A percentile compares a stretch with the other conserved stretches of the same genome.
Conservation (phyloP, 2,113 vertebrate genomes). For the Melanocharis versteri region DNA sequence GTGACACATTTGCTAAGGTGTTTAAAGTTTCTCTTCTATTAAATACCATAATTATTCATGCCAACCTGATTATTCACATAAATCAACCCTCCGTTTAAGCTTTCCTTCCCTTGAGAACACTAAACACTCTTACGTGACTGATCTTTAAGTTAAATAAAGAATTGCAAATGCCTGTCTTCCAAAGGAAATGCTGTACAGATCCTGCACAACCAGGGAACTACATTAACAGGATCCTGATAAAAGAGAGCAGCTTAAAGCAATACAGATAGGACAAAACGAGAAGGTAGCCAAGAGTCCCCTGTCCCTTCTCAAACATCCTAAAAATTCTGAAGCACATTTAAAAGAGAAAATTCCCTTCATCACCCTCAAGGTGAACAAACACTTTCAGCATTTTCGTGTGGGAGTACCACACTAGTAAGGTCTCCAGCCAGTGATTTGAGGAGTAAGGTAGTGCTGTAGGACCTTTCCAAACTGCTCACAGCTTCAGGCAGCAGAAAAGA, state of each 20-base stretch:
- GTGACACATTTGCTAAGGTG: neutral
- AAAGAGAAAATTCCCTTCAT: neutral
- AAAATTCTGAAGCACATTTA: neutral
- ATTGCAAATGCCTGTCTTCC: constrained; percentile 3
- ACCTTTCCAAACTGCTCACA: neutral
- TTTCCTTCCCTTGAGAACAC: neutral
- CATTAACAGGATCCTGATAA: neutral
- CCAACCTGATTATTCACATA: neutral
- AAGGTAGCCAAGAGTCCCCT: neutral
- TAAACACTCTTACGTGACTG: neutral
- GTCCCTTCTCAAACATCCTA: neutral
- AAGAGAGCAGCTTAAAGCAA: neutral
- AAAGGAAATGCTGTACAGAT: neutral
- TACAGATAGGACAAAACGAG: neutral
- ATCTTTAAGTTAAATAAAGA: constrained; percentile 1
- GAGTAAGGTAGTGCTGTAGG: neutral
- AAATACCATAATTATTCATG: neutral
- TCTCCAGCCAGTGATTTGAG: neutral
- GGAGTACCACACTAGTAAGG: neutral
- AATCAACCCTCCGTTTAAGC: neutral
- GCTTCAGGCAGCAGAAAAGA: neutral
- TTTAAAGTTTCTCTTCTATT: constrained; percentile 21
- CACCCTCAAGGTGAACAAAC: neutral
- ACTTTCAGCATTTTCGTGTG: neutral
- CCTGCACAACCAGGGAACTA: neutral